These are phyloP conservation scores for Rhagologus leucostigma DNA, from an alignment of 2,113 vertebrate species.

Conservation along the genomic window DNA sequence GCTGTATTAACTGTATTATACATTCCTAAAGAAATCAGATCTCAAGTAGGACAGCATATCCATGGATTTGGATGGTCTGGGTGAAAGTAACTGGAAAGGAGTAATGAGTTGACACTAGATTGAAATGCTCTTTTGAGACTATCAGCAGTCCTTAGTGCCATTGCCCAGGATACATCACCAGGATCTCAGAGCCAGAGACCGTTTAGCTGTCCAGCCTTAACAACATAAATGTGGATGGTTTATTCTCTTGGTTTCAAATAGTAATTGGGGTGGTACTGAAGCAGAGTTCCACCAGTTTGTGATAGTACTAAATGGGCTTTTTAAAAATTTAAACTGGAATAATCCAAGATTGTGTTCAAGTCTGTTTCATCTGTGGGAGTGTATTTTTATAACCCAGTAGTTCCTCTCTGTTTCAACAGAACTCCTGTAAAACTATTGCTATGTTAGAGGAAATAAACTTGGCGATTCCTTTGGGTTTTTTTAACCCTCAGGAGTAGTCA, in stretches of 20 bases:
- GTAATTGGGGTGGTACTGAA: neutral
- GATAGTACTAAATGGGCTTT: neutral
- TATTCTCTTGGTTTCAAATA: neutral
- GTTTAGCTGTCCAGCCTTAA: neutral
- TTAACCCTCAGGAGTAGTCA: neutral
- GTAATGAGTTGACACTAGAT: neutral
- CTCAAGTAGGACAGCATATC: neutral
- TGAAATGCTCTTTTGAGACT: neutral
- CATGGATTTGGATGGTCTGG: neutral
- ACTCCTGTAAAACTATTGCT: neutral
- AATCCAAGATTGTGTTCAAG: neutral
- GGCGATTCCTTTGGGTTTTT: neutral
- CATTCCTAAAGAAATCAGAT: neutral
- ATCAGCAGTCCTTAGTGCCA: neutral
- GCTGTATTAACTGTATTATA: neutral
- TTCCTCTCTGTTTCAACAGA: neutral
- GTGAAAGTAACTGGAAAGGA: neutral
- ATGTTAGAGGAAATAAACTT: neutral
- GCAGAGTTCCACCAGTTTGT: neutral
- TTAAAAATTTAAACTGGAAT: neutral
- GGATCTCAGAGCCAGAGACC: neutral
- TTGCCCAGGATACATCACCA: fast-evolving
- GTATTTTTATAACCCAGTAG: neutral
- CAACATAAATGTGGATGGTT: neutral
- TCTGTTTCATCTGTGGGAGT: neutral